These are phyloP conservation scores for Leucosticte australis DNA, from an alignment of 2,113 vertebrate genomes.

Conservation along the genomic window DNA sequence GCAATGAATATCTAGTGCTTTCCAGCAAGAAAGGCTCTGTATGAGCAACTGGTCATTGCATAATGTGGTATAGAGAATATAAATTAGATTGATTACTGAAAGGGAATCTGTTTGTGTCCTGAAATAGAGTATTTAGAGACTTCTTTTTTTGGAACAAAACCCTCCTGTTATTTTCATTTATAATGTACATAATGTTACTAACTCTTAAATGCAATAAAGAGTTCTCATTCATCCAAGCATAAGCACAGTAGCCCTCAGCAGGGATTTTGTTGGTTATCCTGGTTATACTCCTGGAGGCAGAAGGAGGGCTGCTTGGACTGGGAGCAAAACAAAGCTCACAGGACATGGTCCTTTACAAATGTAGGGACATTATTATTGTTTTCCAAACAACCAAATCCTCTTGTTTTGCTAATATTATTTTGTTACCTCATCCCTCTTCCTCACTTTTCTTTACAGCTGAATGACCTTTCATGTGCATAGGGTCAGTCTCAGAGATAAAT, in stretches of 20 bases:
- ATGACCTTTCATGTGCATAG: neutral
- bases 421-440: neutral
- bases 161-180: neutral
- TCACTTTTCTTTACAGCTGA: neutral
- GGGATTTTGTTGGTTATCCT: neutral
- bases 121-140: neutral
- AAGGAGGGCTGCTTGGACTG: neutral
- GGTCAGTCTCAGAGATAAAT: neutral
- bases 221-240: neutral
- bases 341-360: neutral
- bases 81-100: neutral
- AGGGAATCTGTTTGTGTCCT: neutral
- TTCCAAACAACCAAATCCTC: neutral
- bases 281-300: neutral
- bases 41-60: neutral
- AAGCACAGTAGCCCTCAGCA: neutral
- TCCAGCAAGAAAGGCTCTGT: neutral
- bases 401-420: neutral
- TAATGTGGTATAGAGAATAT: neutral
- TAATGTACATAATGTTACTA: neutral
- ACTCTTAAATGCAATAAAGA: neutral
- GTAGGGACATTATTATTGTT: neutral
- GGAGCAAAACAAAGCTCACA: neutral
- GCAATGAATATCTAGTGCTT: neutral
- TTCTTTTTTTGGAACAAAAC: neutral